These are phyloP conservation scores for Sympetrum striolatum DNA, from an alignment of 2,888 invertebrate genomes.

Conservation along the genomic window DNA sequence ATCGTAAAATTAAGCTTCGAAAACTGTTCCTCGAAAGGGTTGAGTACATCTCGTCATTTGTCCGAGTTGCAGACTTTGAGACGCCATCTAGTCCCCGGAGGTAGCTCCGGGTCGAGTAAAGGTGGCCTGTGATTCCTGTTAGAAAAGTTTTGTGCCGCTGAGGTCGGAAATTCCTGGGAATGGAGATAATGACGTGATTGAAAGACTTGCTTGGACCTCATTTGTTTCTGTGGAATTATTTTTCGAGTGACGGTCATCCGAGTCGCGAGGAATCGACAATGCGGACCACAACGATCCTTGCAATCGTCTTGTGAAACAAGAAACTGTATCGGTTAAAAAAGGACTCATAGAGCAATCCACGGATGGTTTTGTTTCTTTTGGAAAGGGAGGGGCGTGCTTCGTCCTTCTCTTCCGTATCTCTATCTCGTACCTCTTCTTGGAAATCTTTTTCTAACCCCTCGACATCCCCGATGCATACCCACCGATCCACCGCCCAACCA, in stretches of 20 bases:
- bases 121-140: neutral
- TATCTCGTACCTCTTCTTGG: neutral
- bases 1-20: neutral
- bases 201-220: neutral
- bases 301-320: neutral
- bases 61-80: neutral
- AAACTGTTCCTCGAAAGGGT: neutral
- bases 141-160: neutral
- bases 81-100: neutral
- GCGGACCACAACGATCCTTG: neutral
- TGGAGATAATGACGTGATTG: neutral
- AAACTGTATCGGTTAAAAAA: too few species aligned
- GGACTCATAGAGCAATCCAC: neutral
- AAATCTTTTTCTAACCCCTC: neutral
- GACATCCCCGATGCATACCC: neutral
- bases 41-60: neutral
- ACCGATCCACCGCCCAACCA: neutral
- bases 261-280: neutral
- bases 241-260: neutral
- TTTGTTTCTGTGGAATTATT: neutral
- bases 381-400: neutral
- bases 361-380: neutral
- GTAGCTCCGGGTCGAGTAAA: neutral
- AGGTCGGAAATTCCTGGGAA: neutral
- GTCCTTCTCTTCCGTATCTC: neutral